Base-by-base conservation (phyloP, 2,797 vertebrate genomes). In the Karalla daura region DNA sequence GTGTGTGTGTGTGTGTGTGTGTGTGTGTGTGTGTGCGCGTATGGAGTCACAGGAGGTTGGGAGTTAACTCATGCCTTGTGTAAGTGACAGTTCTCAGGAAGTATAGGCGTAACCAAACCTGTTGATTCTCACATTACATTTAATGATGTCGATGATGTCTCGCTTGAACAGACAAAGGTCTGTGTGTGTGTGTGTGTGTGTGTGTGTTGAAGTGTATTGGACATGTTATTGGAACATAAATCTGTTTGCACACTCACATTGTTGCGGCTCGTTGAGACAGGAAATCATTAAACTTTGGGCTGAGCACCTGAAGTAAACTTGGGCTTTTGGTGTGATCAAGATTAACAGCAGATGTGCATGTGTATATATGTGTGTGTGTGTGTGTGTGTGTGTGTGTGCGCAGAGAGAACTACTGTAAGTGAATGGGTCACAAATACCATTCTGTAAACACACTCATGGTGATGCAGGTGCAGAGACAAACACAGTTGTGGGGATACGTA, bases 81-180 rank as follows among this genome's bases (percentile, higher is more conserved):
- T n/a, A n/a, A n/a, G n/a, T 75, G 75, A 69, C 60, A 78, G 76
- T 32, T 80, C 67, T 80, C 62, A 61, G 67, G 59, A 72, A 78
- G 46, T 56, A 13, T 17, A 85, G 82, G 80, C 72, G 69, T 89
- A 72, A 80, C 80, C 18, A n/a, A 74, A 60, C 62, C 69, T 56
- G 58, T 54, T 36, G 41, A 47, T 78, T 86, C 84, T 89, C 86
- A 81, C 82, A 75, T 87, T 83, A 73, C 88, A 88, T 49, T 59
- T 80, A 85, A 84, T 84, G 50, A 78, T 75, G 63, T 55, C 70
- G 14, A 50, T 56, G n/a, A n/a, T n/a, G n/a, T 82, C 59, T 63
- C 55, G 62, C 56, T 81, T 78, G 44, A 75, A 59, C 65, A 74
- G 53, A 75, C 71, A 63, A n/a, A 27, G 47, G 33, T 59, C 20